Percentiles rank a stretch among this genome's conserved stretches.
phyloP scores from a whole-genome alignment of 2,113 vertebrate genomes.

The Podarcis raffonei region DNA sequence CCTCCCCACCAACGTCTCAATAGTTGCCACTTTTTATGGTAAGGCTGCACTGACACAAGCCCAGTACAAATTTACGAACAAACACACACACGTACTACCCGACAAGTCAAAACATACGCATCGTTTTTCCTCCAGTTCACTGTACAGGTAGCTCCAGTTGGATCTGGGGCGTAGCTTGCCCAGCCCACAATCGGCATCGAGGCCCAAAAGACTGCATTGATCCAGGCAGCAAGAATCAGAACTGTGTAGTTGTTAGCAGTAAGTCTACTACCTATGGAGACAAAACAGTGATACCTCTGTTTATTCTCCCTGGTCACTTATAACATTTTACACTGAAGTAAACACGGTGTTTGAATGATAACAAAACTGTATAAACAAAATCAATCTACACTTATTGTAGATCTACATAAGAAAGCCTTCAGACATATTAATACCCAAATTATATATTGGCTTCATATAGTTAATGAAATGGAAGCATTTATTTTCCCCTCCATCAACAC shows the following conservation, averaged over 20 bases:
- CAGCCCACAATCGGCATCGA: conserved; percentile 90
- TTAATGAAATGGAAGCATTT: neutral
- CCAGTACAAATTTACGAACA: neutral
- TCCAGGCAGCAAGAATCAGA: conserved; percentile 90
- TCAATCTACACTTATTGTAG: neutral
- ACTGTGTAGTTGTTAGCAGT: conserved; percentile 79
- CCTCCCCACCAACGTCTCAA: neutral
- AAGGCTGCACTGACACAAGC: neutral
- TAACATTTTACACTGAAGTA: neutral
- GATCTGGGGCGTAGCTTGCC: conserved; percentile 93
- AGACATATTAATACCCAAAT: neutral
- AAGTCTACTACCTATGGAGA: conserved; percentile 86
- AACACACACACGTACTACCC: neutral
- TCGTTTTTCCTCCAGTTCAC: conserved; percentile 95
- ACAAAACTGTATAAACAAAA: neutral
- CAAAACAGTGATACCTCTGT: conserved; percentile 32
- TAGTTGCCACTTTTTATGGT: neutral
- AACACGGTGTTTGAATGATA: neutral
- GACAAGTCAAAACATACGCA: conserved; percentile 75
- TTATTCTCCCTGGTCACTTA: neutral
- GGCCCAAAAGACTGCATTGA: conserved; percentile 96
- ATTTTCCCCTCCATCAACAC: neutral
- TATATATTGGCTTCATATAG: neutral
- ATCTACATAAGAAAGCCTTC: neutral
- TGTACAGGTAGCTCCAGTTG: conserved; percentile 95